Evolutionary conservation across 2,888 invertebrate genomes (phyloP), one percentile per base, ranked within the genome.

Genomic region (Agonopterix alstromeriana): DNA sequence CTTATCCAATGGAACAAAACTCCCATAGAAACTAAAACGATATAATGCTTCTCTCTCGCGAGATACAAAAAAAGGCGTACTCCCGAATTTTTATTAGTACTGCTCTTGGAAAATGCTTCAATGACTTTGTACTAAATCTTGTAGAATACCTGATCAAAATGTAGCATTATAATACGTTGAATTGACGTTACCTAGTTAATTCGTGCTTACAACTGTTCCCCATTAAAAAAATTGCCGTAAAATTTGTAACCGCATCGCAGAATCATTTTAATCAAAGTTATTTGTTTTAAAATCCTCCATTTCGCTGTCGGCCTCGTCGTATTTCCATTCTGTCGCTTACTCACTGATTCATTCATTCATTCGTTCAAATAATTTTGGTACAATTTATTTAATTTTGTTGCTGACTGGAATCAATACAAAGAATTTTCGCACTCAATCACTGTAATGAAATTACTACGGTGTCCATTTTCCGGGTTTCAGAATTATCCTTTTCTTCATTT

Each of bases 341-440:
- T 10, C 42, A 42, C 17, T 48, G 46, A 45, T 46, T 53, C 50
- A 49, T 27, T 55, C 55, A 46, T 53, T 60, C 58, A 53, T 58
- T 53, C 54, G 53, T 52, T 57, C 52, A 55, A 61, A 65, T 60
- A 52, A 63, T 60, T 62, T 57, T 51, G 46, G 50, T 54, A 48
- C 55, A 57, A 58, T 65, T 63, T 58, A 60, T 58, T 55, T 49
- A 60, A 58, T 55, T 58, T 53, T 59, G 51, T 56, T 50, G 49
- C 46, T 46, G 43, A 48, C 49, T 53, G 42, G 45, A 54, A 54
- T 52, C 57, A 57, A 57, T 54, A 48, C 53, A 56, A 58, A 56
- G 51, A 57, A 56, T 52, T 57, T 56, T 58, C 50, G 49, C 48
- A 45, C 50, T 49, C 55, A 58, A 45, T 54, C 45, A 3, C 41